These are phyloP conservation scores for Pogonomyrmex barbatus DNA, from an alignment of 1,140 invertebrate genomes.

Conservation along the genomic window DNA sequence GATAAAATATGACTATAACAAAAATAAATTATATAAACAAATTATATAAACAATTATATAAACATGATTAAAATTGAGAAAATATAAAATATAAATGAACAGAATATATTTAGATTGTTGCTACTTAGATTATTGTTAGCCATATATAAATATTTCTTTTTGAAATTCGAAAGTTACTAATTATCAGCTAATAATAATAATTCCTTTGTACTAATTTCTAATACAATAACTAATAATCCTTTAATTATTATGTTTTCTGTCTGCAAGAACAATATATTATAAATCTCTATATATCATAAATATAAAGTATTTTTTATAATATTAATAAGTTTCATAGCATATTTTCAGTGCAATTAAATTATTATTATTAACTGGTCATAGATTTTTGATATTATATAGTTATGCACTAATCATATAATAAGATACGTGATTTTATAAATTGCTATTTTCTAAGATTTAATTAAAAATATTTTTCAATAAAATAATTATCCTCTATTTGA, in stretches of 20 bases:
- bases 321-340: constrained; percentile 38
- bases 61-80: constrained; percentile 13
- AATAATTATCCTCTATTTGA: constrained; percentile 40
- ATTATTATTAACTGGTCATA: constrained; percentile 14
- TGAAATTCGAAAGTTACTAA: constrained; percentile 1
- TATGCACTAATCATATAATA: constrained; percentile 12
- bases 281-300: constrained; percentile 5
- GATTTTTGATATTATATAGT: constrained; percentile 18
- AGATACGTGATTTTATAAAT: not conserved
- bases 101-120: not conserved
- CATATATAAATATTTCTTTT: not conserved
- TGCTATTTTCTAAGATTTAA: constrained; percentile 16
- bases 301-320: constrained; percentile 10
- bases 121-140: not conserved
- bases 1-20: constrained; percentile 1
- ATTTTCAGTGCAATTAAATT: constrained; percentile 39
- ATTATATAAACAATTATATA: not conserved
- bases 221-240: not conserved
- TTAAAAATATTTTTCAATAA: constrained; percentile 44
- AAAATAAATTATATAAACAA: not conserved
- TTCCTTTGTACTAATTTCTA: not conserved
- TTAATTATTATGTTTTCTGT: not conserved
- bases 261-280: constrained; percentile 23
- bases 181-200: constrained; percentile 7
- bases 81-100: constrained; percentile 13